A percentile compares a stretch with the other conserved stretches of the same genome.
phyloP scores from a whole-genome alignment of 2,888 invertebrate species.

The Hemicrepidius hirtus region DNA sequence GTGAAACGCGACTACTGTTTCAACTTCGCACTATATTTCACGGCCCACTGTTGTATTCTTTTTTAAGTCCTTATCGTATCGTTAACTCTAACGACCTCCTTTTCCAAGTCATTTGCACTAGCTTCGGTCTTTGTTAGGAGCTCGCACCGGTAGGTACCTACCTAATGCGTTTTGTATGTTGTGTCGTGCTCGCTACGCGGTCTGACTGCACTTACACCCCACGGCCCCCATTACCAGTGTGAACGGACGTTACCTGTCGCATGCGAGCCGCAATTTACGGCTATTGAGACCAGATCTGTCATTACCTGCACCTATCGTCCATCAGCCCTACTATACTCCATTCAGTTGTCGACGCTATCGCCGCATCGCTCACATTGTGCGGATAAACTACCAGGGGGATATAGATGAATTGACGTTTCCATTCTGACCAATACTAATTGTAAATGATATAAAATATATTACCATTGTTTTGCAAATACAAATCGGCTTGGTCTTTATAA shows the following conservation, averaged over 20 bases:
- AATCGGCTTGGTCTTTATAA: too few species aligned
- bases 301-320: slow-evolving; percentile 66
- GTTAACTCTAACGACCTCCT: slow-evolving; percentile 69
- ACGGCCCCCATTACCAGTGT: slow-evolving; percentile 42
- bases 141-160: slow-evolving; percentile 51
- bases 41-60: slow-evolving; percentile 56
- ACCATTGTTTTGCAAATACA: background rate
- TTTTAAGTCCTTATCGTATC: slow-evolving; percentile 67
- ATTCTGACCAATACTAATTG: slow-evolving; percentile 32
- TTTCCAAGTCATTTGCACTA: slow-evolving; percentile 67
- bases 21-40: slow-evolving; percentile 58
- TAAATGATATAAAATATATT: slow-evolving; percentile 10
- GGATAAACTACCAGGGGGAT: slow-evolving; percentile 36
- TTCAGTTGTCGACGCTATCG: slow-evolving; percentile 65
- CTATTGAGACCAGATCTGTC: slow-evolving; percentile 66
- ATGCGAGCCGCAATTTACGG: slow-evolving; percentile 66
- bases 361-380: slow-evolving; percentile 59
- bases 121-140: slow-evolving; percentile 51
- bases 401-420: slow-evolving; percentile 29
- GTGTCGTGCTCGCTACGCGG: slow-evolving; percentile 56
- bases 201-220: slow-evolving; percentile 44
- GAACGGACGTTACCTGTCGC: slow-evolving; percentile 66
- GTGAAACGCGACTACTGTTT: slow-evolving; percentile 61
- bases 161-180: slow-evolving; percentile 67
- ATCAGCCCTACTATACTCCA: slow-evolving; percentile 55